Base-by-base conservation (phyloP, 2,888 invertebrate genomes). In the Lepidochrysops patricia region DNA sequence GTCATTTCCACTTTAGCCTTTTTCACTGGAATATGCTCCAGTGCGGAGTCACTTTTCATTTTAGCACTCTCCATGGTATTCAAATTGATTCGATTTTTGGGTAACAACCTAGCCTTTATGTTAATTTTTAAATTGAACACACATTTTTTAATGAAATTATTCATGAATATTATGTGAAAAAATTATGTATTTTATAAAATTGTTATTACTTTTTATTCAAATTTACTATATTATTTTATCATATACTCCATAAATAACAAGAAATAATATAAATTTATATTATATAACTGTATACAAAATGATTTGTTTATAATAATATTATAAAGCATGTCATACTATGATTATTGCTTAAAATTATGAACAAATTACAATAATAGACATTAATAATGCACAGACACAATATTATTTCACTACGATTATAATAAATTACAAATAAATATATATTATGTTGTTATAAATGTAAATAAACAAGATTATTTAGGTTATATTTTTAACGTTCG, bases 21-120 rank as follows among this genome's bases (percentile, higher is more conserved):
- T 70, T 87, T 88, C 0, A 70, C 68, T 0, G 82, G 80, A 57
- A 67, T 64, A 61, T 72, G 73, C 60, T 79, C 75, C 52, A 75
- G 66, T 65, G 65, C 67, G 2, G 68, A 67, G 25, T 77, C 74
- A 64, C 71, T 70, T 66, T 78, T 77, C 19, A 56, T 71, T 74
- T 80, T 80, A 0, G 19, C 54, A 54, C 29, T 54, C 9, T 76
- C 73, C 82, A 84, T 84, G 60, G 66, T 74, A 12, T 12, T n/a
- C 2, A 49, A 49, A 49, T 13, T 19, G 5, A 58, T 29, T 35
- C 35, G 50, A 29, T 23, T 58, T 6, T 49, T 52, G 26, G 13
- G 19, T 26, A 52, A 29, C 35, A 59, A 52, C 12, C 27, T 59
- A 35, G 25, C 37, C 29, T n/a, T 63, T 5, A 43, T 32, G 7